These are phyloP conservation scores for Molossus molossus DNA, from an alignment of 2,797 vertebrate species.

Conservation along the genomic window DNA sequence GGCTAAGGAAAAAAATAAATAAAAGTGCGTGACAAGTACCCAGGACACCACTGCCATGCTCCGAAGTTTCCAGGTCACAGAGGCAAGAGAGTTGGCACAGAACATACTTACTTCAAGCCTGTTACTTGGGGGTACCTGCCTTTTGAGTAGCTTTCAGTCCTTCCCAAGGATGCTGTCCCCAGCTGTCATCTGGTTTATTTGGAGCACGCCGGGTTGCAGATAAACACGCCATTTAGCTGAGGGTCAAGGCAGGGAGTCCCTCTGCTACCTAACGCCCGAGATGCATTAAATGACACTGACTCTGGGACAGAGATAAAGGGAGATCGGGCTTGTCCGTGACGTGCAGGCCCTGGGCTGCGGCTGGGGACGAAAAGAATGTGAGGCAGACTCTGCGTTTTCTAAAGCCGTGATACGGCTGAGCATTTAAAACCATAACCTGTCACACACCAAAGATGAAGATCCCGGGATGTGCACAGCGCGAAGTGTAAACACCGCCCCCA, in stretches of 20 bases:
- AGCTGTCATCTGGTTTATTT: conserved; percentile 87
- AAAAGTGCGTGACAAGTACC: conserved; percentile 88
- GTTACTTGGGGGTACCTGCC: conserved; percentile 88
- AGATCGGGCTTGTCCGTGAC: conserved; percentile 85
- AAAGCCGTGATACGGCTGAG: conserved; percentile 67
- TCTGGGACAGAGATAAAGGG: conserved; percentile 82
- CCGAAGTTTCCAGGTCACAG: conserved; percentile 84
- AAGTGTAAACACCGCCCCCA: not conserved
- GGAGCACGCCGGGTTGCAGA: conserved; percentile 82
- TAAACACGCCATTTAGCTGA: conserved; percentile 88
- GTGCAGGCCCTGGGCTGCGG: not conserved
- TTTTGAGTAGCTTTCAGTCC: conserved; percentile 88
- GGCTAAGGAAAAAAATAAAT: conserved; percentile 66
- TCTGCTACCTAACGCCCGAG: conserved; percentile 81
- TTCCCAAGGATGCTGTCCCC: conserved; percentile 85
- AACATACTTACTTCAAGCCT: conserved; percentile 88
- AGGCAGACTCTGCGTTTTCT: conserved; percentile 64
- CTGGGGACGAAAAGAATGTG: not conserved
- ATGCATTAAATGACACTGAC: conserved; percentile 84
- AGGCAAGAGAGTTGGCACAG: conserved; percentile 88
- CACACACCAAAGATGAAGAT: conserved; percentile 73
- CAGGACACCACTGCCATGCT: conserved; percentile 88
- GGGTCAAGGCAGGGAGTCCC: conserved; percentile 85
- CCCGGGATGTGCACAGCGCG: not conserved
- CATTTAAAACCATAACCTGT: conserved; percentile 80